Percentiles rank a stretch among this genome's conserved stretches.
Conservation (phyloP, 1,140 invertebrate genomes). For the Sitophilus oryzae region DNA sequence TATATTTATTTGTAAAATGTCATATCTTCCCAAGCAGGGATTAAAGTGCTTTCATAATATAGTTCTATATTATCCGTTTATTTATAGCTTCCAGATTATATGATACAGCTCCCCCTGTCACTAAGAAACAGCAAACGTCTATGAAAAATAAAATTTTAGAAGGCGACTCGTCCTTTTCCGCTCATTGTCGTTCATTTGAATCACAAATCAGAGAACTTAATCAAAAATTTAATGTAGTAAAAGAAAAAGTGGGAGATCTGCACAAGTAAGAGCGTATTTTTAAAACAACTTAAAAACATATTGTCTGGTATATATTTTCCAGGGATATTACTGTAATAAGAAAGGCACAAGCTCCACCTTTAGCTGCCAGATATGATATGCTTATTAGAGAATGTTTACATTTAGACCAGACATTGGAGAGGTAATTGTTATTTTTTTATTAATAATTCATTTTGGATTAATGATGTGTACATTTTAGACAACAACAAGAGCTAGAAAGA, state of each 20-base stretch:
- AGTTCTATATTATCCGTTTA: too few relatives aligned
- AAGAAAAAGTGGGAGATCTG: conserved; percentile 58
- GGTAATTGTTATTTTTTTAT: conserved; percentile 12
- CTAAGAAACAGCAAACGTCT: conserved; percentile 45
- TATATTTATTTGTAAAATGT: too few relatives aligned
- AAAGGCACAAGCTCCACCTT: conserved; percentile 53
- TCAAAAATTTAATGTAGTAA: conserved; percentile 56
- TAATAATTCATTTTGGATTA: background rate
- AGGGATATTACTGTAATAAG: conserved; percentile 50
- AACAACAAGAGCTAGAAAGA: conserved; percentile 59
- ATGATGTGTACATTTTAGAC: conserved; percentile 36
- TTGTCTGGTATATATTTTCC: background rate
- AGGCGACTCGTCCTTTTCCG: conserved; percentile 57
- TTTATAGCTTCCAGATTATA: conserved; percentile 34
- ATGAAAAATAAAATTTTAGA: conserved; percentile 47
- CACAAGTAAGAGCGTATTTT: conserved; percentile 42
- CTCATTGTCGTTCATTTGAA: conserved; percentile 61
- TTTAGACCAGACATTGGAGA: conserved; percentile 57
- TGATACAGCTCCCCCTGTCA: conserved; percentile 42
- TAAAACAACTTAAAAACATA: background rate
- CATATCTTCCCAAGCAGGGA: too few relatives aligned
- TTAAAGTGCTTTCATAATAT: too few relatives aligned
- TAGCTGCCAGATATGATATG: conserved; percentile 53
- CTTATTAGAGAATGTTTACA: conserved; percentile 56
- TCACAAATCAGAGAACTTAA: conserved; percentile 56